These are phyloP conservation scores for Amniataba percoides DNA, from an alignment of 2,797 vertebrate genomes.

Conservation along the genomic window DNA sequence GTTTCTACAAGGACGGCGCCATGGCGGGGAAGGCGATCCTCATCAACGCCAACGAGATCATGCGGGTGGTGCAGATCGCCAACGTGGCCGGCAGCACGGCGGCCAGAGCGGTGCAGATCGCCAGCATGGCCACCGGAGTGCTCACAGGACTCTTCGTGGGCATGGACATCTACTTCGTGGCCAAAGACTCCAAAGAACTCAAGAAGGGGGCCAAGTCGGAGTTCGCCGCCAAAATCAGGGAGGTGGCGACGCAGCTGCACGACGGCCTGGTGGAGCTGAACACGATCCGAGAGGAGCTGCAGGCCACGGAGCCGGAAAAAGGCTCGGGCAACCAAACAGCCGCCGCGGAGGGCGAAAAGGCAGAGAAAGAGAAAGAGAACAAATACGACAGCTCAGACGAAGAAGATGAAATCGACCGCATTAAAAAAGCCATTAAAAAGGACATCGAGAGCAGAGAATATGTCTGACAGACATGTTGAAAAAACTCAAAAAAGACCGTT, in stretches of 20 bases:
- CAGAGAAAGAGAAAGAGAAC: slow-evolving; percentile 25
- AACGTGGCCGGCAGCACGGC: slow-evolving; percentile 85
- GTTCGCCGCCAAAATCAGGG: slow-evolving; percentile 85
- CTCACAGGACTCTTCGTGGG: slow-evolving; percentile 85
- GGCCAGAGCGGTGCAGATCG: slow-evolving; percentile 84
- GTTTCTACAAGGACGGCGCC: slow-evolving; percentile 84
- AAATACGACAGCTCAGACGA: slow-evolving; percentile 40
- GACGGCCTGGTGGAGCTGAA: slow-evolving; percentile 85
- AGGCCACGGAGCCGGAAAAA: slow-evolving; percentile 47
- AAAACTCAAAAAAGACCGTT: neutral
- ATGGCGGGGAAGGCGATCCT: slow-evolving; percentile 86
- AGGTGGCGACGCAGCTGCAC: slow-evolving; percentile 81
- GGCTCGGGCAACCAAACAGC: accelerated
- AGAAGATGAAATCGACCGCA: slow-evolving; percentile 74
- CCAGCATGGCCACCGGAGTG: slow-evolving; percentile 84
- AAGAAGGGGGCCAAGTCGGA: slow-evolving; percentile 87
- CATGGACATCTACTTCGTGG: slow-evolving; percentile 88
- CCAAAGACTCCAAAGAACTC: slow-evolving; percentile 86
- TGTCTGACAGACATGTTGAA: slow-evolving; percentile 46
- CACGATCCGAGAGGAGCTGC: slow-evolving; percentile 82
- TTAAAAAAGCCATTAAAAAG: slow-evolving; percentile 77
- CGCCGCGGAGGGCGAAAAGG: neutral
- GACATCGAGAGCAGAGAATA: slow-evolving; percentile 69
- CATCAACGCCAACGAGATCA: slow-evolving; percentile 86
- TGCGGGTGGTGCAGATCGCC: slow-evolving; percentile 86